Evolutionary conservation across 2,113 vertebrate genomes (phyloP).

Genomic region (Ameiurus melas): DNA sequence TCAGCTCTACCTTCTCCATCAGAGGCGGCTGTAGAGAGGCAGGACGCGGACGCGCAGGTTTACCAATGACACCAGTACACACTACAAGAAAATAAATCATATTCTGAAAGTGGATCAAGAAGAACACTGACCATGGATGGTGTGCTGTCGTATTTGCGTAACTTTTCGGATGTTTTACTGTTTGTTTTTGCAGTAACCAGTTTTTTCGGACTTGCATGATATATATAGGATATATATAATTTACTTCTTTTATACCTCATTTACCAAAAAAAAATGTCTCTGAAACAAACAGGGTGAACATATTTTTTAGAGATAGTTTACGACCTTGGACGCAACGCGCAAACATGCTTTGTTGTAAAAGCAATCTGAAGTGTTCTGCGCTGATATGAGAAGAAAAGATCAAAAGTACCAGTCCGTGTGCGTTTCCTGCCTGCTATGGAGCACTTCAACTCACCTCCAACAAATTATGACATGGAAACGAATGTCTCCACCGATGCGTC

Average conservation of each 20-base stretch:
- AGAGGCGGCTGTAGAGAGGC: slow-evolving; percentile 65
- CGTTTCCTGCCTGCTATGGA: slow-evolving; percentile 73
- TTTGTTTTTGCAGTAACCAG: neutral
- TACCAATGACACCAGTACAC: slow-evolving; percentile 59
- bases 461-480: slow-evolving; percentile 46
- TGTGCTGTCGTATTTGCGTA: neutral
- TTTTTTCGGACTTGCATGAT: neutral
- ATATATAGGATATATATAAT: too few relatives aligned
- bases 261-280: neutral
- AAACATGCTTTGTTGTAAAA: slow-evolving; percentile 28
- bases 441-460: slow-evolving; percentile 65
- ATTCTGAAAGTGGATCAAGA: slow-evolving; percentile 14
- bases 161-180: slow-evolving; percentile 36
- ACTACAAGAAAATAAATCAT: slow-evolving; percentile 11
- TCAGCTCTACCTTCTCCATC: slow-evolving; percentile 66
- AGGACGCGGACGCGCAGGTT: slow-evolving; percentile 51
- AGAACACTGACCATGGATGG: slow-evolving; percentile 4
- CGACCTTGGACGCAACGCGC: neutral
- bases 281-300: neutral
- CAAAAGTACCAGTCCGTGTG: slow-evolving; percentile 12
- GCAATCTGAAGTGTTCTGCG: neutral
- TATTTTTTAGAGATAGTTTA: neutral
- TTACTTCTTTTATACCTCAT: neutral
- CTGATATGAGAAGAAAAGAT: slow-evolving; percentile 31
- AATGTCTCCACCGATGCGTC: slow-evolving; percentile 64